phyloP scores from a whole-genome alignment of 2,888 invertebrate genomes.

The Torymus aiolomorphi region DNA sequence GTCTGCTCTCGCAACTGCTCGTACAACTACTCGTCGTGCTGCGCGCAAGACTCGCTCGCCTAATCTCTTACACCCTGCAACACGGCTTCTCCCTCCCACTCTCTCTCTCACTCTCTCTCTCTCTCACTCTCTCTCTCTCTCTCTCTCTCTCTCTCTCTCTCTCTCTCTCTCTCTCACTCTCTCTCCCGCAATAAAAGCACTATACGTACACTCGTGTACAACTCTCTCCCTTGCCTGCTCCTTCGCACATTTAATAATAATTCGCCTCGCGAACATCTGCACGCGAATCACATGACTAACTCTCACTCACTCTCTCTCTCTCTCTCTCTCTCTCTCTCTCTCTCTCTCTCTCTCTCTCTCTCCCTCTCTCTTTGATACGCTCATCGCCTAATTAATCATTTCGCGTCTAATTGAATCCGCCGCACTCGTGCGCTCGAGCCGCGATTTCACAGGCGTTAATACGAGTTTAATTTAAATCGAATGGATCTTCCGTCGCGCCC shows the following conservation, averaged over 20 bases:
- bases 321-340: conserved; percentile 3
- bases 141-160: no score
- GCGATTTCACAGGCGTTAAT: conserved; percentile 70
- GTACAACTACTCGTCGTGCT: background rate
- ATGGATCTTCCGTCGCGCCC: conserved; percentile 61
- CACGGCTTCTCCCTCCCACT: no score
- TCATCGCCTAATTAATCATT: conserved; percentile 36
- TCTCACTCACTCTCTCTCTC: background rate
- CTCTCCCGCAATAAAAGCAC: conserved; percentile 15
- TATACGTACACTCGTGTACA: no score
- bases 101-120: no score
- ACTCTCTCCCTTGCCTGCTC: no score
- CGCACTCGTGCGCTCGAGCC: conserved; percentile 15
- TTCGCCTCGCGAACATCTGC: conserved; percentile 72
- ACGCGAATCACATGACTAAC: conserved; percentile 57
- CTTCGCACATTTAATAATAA: conserved; percentile 71
- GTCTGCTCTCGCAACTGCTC: no score
- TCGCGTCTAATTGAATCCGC: conserved; percentile 69
- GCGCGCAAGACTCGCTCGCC: background rate
- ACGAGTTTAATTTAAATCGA: conserved; percentile 73
- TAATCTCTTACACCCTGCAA: no score
- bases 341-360: background rate
- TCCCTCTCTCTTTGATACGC: conserved; percentile 66
- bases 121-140: no score
- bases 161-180: no score